Percentiles rank a stretch among this genome's conserved stretches.
phyloP scores from a whole-genome alignment of 2,797 vertebrate genomes.

The Ficedula albicollis region DNA sequence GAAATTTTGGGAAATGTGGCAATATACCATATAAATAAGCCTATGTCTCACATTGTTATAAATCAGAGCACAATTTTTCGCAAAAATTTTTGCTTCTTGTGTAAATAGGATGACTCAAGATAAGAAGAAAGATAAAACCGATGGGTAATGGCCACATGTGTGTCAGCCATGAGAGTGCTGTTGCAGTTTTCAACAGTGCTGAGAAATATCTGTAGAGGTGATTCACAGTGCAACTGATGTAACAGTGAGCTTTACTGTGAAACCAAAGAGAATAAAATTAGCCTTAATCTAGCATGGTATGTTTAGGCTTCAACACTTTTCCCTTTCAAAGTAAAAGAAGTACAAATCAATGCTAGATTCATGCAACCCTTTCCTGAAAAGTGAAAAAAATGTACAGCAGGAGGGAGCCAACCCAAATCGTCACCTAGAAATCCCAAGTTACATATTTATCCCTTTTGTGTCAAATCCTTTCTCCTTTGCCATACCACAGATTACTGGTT shows the following conservation, averaged over 20 bases:
- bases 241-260: background rate
- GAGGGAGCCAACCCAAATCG: background rate
- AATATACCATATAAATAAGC: background rate
- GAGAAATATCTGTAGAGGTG: background rate
- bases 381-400: background rate
- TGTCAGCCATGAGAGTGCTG: background rate
- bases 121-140: background rate
- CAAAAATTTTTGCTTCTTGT: rapidly evolving
- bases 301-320: background rate
- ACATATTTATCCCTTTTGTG: background rate
- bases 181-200: background rate
- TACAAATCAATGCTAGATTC: background rate
- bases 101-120: background rate
- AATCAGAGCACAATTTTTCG: background rate
- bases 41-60: background rate
- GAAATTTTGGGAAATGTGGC: background rate
- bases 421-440: background rate
- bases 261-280: background rate
- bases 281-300: background rate
- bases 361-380: background rate
- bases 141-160: background rate
- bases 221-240: background rate
- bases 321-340: background rate
- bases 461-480: background rate
- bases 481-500: background rate